Conservation (phyloP, 1,140 invertebrate genomes). For the Scylla paramamosain region DNA sequence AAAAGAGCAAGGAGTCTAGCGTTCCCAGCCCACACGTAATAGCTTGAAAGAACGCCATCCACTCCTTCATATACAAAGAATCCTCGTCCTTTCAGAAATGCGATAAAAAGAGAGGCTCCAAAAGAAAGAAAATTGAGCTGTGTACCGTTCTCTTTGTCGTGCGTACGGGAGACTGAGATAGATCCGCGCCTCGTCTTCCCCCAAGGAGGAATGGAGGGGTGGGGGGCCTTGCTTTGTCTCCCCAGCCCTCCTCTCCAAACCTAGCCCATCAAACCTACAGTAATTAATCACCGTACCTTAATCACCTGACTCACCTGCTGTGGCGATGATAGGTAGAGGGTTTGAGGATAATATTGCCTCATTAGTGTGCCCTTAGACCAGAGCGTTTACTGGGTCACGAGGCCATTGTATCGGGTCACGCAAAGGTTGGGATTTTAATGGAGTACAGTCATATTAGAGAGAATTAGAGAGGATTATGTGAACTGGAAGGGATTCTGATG, state of each 20-base stretch:
- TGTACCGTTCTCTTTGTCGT: conserved; percentile 22
- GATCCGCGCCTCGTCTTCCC: neutral
- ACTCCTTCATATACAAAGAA: conserved; percentile 7
- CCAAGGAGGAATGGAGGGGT: neutral
- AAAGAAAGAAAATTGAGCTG: conserved; percentile 1
- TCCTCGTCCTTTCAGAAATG: conserved; percentile 13
- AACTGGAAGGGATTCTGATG: too few species aligned
- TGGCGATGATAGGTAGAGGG: too few species aligned
- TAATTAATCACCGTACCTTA: neutral
- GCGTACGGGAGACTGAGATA: neutral
- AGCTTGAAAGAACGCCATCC: neutral
- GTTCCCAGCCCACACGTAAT: neutral
- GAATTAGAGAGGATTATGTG: too few species aligned
- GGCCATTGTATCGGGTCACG: too few species aligned
- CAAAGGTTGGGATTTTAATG: too few species aligned
- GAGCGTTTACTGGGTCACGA: too few species aligned
- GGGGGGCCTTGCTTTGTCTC: neutral
- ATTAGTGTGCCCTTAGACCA: too few species aligned
- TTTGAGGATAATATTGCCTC: too few species aligned
- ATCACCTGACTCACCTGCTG: neutral
- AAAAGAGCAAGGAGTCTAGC: neutral
- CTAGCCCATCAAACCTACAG: neutral
- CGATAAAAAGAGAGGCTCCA: neutral
- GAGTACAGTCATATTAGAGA: too few species aligned
- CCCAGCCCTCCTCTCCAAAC: neutral